phyloP scores from a whole-genome alignment of 2,888 invertebrate species.

The Phasia obesa region DNA sequence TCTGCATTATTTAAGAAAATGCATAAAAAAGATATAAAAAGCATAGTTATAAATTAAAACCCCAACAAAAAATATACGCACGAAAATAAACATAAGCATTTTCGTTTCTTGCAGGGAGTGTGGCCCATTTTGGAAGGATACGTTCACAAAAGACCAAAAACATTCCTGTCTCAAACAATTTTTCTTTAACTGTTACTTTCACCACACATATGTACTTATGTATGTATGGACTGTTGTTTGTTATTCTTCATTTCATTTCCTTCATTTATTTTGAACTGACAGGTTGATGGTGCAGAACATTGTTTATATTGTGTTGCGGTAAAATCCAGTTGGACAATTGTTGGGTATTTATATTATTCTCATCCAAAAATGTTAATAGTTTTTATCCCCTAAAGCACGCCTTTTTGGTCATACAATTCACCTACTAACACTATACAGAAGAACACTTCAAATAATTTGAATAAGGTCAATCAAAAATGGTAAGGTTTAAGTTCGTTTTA shows the following conservation, averaged over 20 bases:
- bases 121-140: conserved; percentile 9
- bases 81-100: neutral
- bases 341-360: conserved; percentile 50
- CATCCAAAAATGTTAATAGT: conserved; percentile 52
- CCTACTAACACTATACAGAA: neutral
- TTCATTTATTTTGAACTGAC: conserved; percentile 62
- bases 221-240: neutral
- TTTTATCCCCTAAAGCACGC: conserved; percentile 24
- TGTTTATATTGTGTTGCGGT: conserved; percentile 66
- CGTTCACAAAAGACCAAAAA: conserved; percentile 13
- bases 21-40: conserved; percentile 34
- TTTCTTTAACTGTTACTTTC: conserved; percentile 37
- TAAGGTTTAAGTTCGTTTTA: no score
- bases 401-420: conserved; percentile 33
- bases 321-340: conserved; percentile 59
- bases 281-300: conserved; percentile 70
- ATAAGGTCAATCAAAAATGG: neutral
- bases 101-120: neutral
- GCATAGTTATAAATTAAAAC: conserved; percentile 21
- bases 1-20: conserved; percentile 60
- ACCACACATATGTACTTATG: neutral
- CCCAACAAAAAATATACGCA: neutral
- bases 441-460: neutral
- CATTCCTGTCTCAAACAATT: conserved; percentile 45
- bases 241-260: conserved; percentile 33